phyloP scores from a whole-genome alignment of 1,140 invertebrate species.

The Musca vetustissima region DNA sequence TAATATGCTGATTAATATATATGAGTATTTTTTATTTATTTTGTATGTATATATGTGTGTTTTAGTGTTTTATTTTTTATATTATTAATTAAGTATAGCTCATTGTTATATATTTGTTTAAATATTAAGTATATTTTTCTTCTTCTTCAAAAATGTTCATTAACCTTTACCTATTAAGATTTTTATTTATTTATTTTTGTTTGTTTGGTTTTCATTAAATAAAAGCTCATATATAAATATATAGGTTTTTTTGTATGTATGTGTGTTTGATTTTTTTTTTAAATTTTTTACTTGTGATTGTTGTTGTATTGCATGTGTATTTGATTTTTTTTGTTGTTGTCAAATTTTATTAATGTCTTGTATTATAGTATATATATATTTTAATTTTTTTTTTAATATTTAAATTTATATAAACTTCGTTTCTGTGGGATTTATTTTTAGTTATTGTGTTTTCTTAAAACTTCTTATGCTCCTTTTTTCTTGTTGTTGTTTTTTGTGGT shows the following conservation, averaged over 20 bases:
- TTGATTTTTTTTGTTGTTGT: constrained; percentile 3
- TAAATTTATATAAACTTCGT: constrained; percentile 8
- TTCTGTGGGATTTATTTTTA: constrained; percentile 10
- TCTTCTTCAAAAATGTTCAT: neutral
- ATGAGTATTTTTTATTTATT: constrained; percentile 8
- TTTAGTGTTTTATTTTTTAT: constrained; percentile 18
- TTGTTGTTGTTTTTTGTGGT: constrained; percentile 23
- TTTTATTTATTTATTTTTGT: constrained; percentile 2
- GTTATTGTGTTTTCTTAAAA: neutral
- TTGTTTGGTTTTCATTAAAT: neutral
- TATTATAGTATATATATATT: too few relatives aligned
- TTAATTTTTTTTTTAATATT: neutral
- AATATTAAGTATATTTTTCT: constrained; percentile 6
- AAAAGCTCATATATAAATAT: constrained; percentile 22
- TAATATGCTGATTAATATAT: constrained; percentile 7
- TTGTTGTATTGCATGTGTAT: neutral
- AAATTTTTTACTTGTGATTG: neutral
- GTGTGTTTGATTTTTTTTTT: constrained; percentile 6
- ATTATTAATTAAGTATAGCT: neutral
- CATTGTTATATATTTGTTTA: neutral
- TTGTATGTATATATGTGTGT: constrained; percentile 5
- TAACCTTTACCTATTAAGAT: too few relatives aligned
- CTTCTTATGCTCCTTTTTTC: neutral
- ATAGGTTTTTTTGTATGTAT: constrained; percentile 6
- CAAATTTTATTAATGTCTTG: too few relatives aligned